phyloP scores from a whole-genome alignment of 1,140 invertebrate species.

The Cydia pomonella region DNA sequence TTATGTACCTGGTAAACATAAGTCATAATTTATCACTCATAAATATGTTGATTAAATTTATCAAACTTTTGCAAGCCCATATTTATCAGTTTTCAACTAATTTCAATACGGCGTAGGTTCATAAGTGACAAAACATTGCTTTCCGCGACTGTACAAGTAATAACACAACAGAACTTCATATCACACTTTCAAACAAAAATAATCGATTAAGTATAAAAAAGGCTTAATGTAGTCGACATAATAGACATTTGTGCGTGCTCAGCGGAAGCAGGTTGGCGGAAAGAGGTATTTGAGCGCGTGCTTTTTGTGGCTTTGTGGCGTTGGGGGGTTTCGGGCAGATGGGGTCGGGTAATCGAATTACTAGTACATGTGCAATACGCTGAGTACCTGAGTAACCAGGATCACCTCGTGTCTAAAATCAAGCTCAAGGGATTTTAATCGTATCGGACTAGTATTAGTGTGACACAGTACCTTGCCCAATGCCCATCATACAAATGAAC shows the following conservation, averaged over 20 bases:
- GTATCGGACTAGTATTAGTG: no score
- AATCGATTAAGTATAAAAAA: constrained; percentile 20
- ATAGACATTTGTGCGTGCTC: constrained; percentile 33
- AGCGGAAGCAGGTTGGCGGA: constrained; percentile 59
- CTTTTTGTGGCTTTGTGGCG: constrained; percentile 50
- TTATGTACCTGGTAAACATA: no score
- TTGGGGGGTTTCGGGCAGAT: constrained; percentile 58
- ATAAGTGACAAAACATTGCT: no score
- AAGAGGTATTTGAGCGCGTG: constrained; percentile 51
- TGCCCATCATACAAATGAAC: no score
- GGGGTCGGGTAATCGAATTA: constrained; percentile 53
- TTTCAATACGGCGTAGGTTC: no score
- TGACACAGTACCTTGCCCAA: no score
- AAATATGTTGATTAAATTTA: no score
- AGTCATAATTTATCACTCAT: no score
- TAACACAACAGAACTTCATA: background rate
- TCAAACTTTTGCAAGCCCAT: no score
- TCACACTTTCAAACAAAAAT: background rate
- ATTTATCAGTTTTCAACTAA: no score
- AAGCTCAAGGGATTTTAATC: no score
- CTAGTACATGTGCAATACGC: constrained; percentile 39
- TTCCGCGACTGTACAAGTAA: background rate
- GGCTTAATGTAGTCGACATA: constrained; percentile 29
- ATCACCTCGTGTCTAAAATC: background rate
- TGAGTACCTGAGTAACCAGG: background rate